Percentiles rank a stretch among this genome's conserved stretches.
phyloP scores from a whole-genome alignment of 1,140 invertebrate genomes.

The Drosophila ohnishii region DNA sequence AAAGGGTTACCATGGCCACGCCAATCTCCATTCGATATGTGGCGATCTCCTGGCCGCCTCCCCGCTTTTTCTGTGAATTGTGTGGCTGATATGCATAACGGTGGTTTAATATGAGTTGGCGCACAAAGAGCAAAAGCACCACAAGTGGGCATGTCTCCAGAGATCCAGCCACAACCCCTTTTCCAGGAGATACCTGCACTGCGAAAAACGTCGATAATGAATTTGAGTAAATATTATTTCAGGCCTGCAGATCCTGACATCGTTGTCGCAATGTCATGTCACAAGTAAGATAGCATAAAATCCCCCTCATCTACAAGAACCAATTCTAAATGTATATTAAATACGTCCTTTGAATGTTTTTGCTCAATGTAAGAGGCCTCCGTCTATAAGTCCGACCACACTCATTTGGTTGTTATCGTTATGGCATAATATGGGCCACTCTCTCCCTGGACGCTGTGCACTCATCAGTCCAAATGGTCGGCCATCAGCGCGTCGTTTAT shows the following conservation, averaged over 20 bases:
- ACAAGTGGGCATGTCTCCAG: slow-evolving; percentile 73
- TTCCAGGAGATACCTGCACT: slow-evolving; percentile 21
- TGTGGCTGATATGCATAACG: slow-evolving; percentile 77
- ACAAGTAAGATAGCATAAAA: too few relatives aligned
- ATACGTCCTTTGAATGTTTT: not conserved
- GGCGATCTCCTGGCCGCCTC: slow-evolving; percentile 29
- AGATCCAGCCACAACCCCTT: slow-evolving; percentile 25
- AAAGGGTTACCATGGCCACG: slow-evolving; percentile 76
- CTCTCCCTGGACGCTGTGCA: slow-evolving; percentile 33
- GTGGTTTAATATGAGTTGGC: slow-evolving; percentile 79
- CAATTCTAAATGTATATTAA: not conserved
- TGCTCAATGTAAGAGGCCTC: slow-evolving; percentile 12
- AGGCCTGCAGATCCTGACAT: not conserved
- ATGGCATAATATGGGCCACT: slow-evolving; percentile 65
- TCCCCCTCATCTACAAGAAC: not conserved
- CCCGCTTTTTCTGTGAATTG: slow-evolving; percentile 48
- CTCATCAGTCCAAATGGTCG: slow-evolving; percentile 62
- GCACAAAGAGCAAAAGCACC: slow-evolving; percentile 50
- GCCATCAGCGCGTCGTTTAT: slow-evolving; percentile 64
- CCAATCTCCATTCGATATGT: slow-evolving; percentile 67
- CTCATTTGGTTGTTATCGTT: slow-evolving; percentile 70
- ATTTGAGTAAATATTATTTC: too few relatives aligned
- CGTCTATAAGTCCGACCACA: slow-evolving; percentile 18
- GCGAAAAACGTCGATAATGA: slow-evolving; percentile 5
- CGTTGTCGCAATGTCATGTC: not conserved